Conservation (phyloP, 1,140 invertebrate genomes). For the Philotrypesis tridentata region DNA sequence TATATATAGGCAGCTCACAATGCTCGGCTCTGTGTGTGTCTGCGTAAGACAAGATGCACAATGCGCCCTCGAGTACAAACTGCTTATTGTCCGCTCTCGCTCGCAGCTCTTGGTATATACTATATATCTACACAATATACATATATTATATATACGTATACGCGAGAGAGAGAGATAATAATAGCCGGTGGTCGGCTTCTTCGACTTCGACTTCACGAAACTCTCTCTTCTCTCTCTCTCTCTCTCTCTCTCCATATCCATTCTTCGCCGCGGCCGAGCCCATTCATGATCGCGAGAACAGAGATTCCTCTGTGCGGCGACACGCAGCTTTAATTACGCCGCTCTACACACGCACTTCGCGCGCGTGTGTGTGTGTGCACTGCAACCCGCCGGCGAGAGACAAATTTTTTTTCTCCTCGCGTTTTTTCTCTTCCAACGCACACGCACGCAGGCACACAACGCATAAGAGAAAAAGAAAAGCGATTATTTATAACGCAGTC, state of each 20-base stretch:
- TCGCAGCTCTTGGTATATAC: too few relatives aligned
- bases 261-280: conserved; percentile 35
- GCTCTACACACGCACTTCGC: too few relatives aligned
- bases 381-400: neutral
- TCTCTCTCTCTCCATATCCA: conserved; percentile 30
- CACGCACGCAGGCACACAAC: too few relatives aligned
- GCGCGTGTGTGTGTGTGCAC: neutral
- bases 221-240: conserved; percentile 56
- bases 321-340: conserved; percentile 56
- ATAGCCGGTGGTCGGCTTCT: conserved; percentile 49
- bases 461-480: too few relatives aligned
- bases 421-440: too few relatives aligned
- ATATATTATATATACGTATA: conserved; percentile 17
- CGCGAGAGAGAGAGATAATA: conserved; percentile 55
- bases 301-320: conserved; percentile 54
- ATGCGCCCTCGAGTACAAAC: conserved; percentile 54
- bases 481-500: too few relatives aligned
- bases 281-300: conserved; percentile 62
- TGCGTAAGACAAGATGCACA: conserved; percentile 2
- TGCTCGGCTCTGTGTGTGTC: conserved; percentile 16
- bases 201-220: conserved; percentile 58
- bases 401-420: too few relatives aligned
- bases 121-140: too few relatives aligned
- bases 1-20: too few relatives aligned
- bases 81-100: conserved; percentile 61